Evolutionary conservation across 1,140 invertebrate species (phyloP).

Genomic region (Hesperophylax magnus): DNA sequence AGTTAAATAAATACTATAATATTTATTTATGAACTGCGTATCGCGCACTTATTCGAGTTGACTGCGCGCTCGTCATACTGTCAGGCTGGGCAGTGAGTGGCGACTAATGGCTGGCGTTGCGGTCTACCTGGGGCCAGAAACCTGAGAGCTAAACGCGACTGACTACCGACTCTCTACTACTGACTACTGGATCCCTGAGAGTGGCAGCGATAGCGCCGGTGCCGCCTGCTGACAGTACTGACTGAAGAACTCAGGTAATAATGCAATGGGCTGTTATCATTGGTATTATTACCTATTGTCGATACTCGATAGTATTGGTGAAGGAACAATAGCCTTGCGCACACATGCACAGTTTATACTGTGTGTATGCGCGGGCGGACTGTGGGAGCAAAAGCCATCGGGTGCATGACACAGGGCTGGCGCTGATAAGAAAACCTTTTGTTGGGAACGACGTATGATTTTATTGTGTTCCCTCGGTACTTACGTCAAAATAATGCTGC

Average conservation of each 20-base stretch:
- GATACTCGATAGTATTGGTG: not conserved
- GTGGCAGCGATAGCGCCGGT: too few species aligned
- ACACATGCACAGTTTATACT: not conserved
- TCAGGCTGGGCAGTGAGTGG: not conserved
- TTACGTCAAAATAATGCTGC: too few species aligned
- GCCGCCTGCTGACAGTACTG: too few species aligned
- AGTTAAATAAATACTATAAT: too few species aligned
- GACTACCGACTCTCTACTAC: not conserved
- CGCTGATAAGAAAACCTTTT: not conserved
- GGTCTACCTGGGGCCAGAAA: too few species aligned
- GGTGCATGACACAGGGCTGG: not conserved
- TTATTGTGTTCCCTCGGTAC: too few species aligned
- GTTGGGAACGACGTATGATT: too few species aligned
- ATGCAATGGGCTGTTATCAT: too few species aligned
- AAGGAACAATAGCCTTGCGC: slow-evolving; percentile 6
- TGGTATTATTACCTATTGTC: too few species aligned
- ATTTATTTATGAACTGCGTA: not conserved
- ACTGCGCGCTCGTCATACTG: not conserved
- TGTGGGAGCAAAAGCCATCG: slow-evolving; percentile 7
- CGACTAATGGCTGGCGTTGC: too few species aligned
- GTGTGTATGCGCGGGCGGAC: not conserved
- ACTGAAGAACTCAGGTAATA: too few species aligned
- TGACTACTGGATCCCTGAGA: too few species aligned
- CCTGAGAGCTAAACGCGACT: not conserved
- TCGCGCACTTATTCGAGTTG: slow-evolving; percentile 13